phyloP scores from a whole-genome alignment of 2,888 invertebrate species.

The Iselma pallidipennis region DNA sequence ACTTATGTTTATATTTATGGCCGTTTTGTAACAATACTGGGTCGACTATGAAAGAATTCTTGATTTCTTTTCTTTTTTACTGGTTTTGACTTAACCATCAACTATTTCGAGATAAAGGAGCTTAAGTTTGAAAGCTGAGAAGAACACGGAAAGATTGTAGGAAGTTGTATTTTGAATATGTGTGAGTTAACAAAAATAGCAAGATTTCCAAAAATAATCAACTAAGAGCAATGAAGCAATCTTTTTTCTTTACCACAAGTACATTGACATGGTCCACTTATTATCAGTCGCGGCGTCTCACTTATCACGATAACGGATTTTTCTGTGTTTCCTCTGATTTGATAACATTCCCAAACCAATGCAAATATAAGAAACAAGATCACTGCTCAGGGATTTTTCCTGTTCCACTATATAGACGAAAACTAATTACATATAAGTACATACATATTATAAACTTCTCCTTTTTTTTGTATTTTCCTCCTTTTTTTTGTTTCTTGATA shows the following conservation, averaged over 20 bases:
- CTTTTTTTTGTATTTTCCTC: neutral
- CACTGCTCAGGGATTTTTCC: neutral
- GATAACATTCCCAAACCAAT: neutral
- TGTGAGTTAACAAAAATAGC: too few species aligned
- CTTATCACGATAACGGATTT: neutral
- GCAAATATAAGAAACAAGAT: too few species aligned
- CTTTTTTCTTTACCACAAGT: neutral
- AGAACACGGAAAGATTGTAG: too few species aligned
- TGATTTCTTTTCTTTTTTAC: too few species aligned
- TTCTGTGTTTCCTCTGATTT: neutral
- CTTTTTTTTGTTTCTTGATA: slow-evolving; percentile 1
- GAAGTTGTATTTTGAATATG: too few species aligned
- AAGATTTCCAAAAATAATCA: neutral
- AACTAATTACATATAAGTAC: too few species aligned
- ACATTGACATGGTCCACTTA: neutral
- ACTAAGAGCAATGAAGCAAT: too few species aligned
- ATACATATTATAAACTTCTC: too few species aligned
- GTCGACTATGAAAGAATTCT: too few species aligned
- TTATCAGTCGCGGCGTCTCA: neutral
- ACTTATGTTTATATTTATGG: neutral
- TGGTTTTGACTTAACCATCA: too few species aligned
- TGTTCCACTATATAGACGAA: neutral
- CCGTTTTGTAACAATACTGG: neutral
- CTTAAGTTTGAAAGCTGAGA: too few species aligned
- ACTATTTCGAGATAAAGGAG: too few species aligned